phyloP scores from a whole-genome alignment of 1,140 invertebrate species.

The Caenorhabditis briggsae region DNA sequence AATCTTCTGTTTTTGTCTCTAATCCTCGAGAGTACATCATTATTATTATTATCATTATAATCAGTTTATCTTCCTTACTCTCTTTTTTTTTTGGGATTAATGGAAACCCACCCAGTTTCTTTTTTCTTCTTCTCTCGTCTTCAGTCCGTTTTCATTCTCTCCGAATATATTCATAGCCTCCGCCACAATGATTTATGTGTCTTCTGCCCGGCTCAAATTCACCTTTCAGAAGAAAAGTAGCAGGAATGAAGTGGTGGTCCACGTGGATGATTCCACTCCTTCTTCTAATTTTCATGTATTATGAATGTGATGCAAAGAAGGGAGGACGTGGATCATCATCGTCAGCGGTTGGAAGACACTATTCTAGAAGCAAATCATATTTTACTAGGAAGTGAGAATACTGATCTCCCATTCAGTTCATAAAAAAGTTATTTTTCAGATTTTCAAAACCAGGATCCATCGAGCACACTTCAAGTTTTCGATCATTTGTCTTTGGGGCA shows the following conservation, averaged over 20 bases:
- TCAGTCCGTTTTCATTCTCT: not conserved
- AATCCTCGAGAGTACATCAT: not conserved
- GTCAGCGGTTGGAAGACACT: not conserved
- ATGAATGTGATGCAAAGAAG: conserved; percentile 11
- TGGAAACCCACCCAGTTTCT: conserved; percentile 17
- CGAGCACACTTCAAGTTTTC: conserved; percentile 43
- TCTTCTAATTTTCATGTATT: not conserved
- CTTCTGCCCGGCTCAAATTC: not conserved
- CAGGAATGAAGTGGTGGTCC: conserved; percentile 5
- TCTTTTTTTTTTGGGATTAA: not conserved
- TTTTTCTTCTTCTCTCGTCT: conserved; percentile 10
- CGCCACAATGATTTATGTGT: conserved; percentile 35
- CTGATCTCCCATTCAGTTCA: not conserved
- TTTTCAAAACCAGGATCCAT: conserved; percentile 44
- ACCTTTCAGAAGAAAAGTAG: conserved; percentile 12
- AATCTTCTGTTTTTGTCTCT: not conserved
- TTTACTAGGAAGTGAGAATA: conserved; percentile 32
- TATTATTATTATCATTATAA: conserved; percentile 7
- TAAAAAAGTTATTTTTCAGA: not conserved
- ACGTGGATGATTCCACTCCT: conserved; percentile 30
- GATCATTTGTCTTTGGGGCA: conserved; percentile 44
- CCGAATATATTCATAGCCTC: conserved; percentile 44
- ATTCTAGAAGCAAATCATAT: conserved; percentile 47
- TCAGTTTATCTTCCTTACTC: not conserved
- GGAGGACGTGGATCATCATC: conserved; percentile 21